phyloP scores from a whole-genome alignment of 2,888 invertebrate species.

The Rotaria socialis region DNA sequence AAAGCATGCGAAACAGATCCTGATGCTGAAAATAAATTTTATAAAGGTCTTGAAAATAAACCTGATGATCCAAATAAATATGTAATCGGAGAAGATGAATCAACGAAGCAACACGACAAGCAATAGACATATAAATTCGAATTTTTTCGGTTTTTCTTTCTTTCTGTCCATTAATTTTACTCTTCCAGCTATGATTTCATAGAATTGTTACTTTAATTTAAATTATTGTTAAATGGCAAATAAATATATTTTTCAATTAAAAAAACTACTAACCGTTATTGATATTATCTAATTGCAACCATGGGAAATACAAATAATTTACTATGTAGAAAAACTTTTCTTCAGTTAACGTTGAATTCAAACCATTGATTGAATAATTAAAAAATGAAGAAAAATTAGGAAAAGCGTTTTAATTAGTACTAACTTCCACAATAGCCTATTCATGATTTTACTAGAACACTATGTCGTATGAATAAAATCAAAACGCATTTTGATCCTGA shows the following conservation, averaged over 20 bases:
- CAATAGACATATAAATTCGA: not conserved
- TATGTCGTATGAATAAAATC: too few species aligned
- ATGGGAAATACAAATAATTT: not conserved
- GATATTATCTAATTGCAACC: not conserved
- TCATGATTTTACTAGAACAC: too few species aligned
- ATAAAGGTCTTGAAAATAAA: slow-evolving; percentile 60
- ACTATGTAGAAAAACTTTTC: too few species aligned
- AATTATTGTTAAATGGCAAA: not conserved
- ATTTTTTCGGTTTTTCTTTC: not conserved
- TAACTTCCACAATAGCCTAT: too few species aligned
- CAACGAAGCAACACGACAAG: not conserved
- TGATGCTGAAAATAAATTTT: slow-evolving; percentile 72
- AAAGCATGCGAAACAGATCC: slow-evolving; percentile 80
- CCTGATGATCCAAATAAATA: not conserved
- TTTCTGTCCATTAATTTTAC: not conserved
- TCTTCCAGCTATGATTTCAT: not conserved
- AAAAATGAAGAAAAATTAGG: too few species aligned
- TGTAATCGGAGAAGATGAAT: slow-evolving; percentile 10
- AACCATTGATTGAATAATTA: too few species aligned
- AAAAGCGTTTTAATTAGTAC: too few species aligned
- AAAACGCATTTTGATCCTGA: too few species aligned
- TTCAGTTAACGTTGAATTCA: too few species aligned
- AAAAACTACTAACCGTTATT: not conserved
- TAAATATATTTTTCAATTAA: not conserved
- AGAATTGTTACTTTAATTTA: not conserved